These are phyloP conservation scores for Pheosia tremula DNA, from an alignment of 2,888 invertebrate species.

Conservation along the genomic window DNA sequence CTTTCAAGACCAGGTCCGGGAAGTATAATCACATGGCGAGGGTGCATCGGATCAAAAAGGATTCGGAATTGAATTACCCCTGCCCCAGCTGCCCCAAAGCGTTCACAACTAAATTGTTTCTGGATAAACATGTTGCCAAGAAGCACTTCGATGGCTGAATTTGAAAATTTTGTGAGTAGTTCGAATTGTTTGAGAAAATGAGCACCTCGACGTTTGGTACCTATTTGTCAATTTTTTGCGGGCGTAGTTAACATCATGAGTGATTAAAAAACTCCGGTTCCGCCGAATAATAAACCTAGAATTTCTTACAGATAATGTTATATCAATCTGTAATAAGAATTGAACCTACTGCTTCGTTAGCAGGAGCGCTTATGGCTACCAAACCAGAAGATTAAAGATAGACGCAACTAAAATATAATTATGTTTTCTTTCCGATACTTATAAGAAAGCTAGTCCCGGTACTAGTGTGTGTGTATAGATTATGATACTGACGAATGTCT, in stretches of 20 bases:
- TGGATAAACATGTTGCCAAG: slow-evolving; percentile 82
- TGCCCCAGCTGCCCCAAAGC: slow-evolving; percentile 81
- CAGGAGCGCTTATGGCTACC: no score
- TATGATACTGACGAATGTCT: slow-evolving; percentile 73
- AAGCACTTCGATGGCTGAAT: slow-evolving; percentile 76
- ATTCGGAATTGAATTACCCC: slow-evolving; percentile 71
- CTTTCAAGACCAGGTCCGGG: slow-evolving; percentile 75
- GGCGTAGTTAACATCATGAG: no score
- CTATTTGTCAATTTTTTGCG: no score
- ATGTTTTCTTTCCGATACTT: background rate
- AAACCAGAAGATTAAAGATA: background rate
- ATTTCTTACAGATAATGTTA: no score
- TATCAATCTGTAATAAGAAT: no score
- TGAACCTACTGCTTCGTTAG: no score
- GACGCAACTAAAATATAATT: background rate
- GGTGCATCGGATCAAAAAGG: slow-evolving; percentile 73
- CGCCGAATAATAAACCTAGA: no score
- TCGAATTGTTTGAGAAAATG: background rate
- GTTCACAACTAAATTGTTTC: slow-evolving; percentile 80
- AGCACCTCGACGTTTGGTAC: no score
- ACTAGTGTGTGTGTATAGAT: slow-evolving; percentile 44
- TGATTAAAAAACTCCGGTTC: no score
- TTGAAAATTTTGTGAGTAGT: slow-evolving; percentile 8
- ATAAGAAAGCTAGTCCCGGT: background rate
- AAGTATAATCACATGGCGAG: slow-evolving; percentile 79